These are phyloP conservation scores for Pollicipes pollicipes DNA, from an alignment of 1,140 invertebrate genomes.

Conservation along the genomic window DNA sequence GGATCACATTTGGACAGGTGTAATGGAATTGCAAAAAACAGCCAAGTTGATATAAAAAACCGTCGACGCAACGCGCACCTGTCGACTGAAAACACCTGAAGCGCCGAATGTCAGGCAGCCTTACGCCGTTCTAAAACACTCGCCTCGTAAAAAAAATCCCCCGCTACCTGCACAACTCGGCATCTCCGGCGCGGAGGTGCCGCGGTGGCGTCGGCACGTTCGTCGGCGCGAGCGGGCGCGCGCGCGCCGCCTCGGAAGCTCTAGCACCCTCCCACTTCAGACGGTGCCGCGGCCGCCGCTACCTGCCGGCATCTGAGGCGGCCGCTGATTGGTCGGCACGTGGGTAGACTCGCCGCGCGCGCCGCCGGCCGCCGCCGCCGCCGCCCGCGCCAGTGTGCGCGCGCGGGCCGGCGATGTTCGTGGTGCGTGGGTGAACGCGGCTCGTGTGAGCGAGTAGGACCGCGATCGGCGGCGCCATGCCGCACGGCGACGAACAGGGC, in stretches of 20 bases:
- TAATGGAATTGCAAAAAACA: no score
- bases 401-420: background rate
- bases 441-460: background rate
- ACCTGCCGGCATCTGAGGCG: background rate
- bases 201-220: background rate
- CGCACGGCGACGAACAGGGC: slow-evolving; percentile 10
- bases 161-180: no score
- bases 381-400: background rate
- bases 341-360: background rate
- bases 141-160: no score
- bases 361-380: background rate
- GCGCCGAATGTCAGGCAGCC: no score
- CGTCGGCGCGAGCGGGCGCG: background rate
- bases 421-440: background rate
- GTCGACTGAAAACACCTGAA: no score
- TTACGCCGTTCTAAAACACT: no score
- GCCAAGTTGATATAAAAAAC: no score
- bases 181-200: no score
- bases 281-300: background rate
- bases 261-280: background rate
- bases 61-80: no score
- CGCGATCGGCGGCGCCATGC: background rate
- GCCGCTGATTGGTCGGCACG: background rate
- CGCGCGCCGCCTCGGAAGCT: background rate
- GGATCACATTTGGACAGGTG: no score